These are phyloP conservation scores for Serrognathus titanus DNA, from an alignment of 2,888 invertebrate genomes.

Conservation along the genomic window DNA sequence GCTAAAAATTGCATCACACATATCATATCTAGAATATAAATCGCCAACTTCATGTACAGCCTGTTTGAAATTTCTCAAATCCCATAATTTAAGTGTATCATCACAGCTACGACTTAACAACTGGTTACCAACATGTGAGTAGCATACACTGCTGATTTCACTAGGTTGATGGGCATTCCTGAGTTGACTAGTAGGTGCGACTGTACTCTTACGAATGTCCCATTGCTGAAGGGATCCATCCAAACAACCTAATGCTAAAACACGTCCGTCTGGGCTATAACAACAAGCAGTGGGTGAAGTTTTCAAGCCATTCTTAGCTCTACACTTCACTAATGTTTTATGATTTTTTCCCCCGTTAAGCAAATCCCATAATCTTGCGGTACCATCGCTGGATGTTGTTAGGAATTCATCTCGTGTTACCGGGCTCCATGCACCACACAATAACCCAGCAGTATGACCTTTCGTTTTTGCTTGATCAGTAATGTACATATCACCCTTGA, in stretches of 20 bases:
- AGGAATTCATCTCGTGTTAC: slow-evolving; percentile 87
- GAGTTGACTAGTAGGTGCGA: slow-evolving; percentile 77
- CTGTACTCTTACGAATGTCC: slow-evolving; percentile 90
- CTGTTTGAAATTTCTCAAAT: slow-evolving; percentile 76
- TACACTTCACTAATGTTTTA: slow-evolving; percentile 78
- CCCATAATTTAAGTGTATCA: slow-evolving; percentile 94
- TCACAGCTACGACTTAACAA: slow-evolving; percentile 85
- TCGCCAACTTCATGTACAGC: slow-evolving; percentile 66
- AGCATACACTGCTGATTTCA: slow-evolving; percentile 81
- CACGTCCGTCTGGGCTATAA: slow-evolving; percentile 64
- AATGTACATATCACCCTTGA: slow-evolving; percentile 80
- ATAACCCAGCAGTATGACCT: slow-evolving; percentile 90
- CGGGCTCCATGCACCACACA: slow-evolving; percentile 93
- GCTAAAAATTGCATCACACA: slow-evolving; percentile 81
- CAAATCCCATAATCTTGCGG: slow-evolving; percentile 87
- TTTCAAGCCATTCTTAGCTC: slow-evolving; percentile 81
- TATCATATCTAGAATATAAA: slow-evolving; percentile 76
- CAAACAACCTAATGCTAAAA: slow-evolving; percentile 86
- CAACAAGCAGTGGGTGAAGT: slow-evolving; percentile 79
- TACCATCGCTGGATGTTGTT: slow-evolving; percentile 92
- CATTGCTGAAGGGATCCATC: slow-evolving; percentile 97
- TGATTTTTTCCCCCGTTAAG: slow-evolving; percentile 72
- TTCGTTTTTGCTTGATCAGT: slow-evolving; percentile 88
- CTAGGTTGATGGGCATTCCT: slow-evolving; percentile 77
- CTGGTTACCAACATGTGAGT: slow-evolving; percentile 80